Base-by-base conservation (phyloP, 2,113 vertebrate species). In the Vidua macroura region DNA sequence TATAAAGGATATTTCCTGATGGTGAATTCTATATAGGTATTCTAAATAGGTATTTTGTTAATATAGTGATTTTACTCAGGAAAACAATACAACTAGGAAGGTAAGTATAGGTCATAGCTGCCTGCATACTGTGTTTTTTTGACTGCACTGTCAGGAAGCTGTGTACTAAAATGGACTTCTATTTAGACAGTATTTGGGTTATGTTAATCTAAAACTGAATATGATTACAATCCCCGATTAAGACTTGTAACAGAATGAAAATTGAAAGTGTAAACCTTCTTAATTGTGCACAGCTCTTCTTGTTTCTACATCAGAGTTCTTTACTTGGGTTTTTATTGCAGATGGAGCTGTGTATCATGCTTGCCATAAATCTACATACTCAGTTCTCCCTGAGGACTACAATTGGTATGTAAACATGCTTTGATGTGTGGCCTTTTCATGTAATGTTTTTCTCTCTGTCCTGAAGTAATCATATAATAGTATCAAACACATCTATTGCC, bases 361-460 rank as follows among this genome's bases (percentile, higher is more conserved):
- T 94, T 92, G 93, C 80, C 67, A 8, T 72, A 98, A 98, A 92
- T 98, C 98, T 33, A 98, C 98, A 0, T 98, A 97, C 75, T 96
- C 98, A 3, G n/a, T 97, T 93, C 98, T 98, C 89, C 97, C 98
- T 87, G 97, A 98, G 90, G 97, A 98, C 91, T 98, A 98, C 94
- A 98, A 98, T 7, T 98, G 98, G 98, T 98, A 96, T 70, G 64
- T 80, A 91, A 89, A 92, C 1, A 1, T 39, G 72, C 77, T 94
- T 77, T 56, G 39, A 53, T 62, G 4, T 19, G 31, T 64, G 39
- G 11, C 31, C 25, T 68, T 95, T 23, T 60, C 37, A 6, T n/a
- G 27, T 51, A 27, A n/a, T 3, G 3, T 52, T 60, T 83, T 56
- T 44, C 67, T 41, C 25, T 83, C 24, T 86, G 4, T 33, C 0